Base-by-base conservation (phyloP, 1,140 invertebrate genomes). In the Tribolium madens region DNA sequence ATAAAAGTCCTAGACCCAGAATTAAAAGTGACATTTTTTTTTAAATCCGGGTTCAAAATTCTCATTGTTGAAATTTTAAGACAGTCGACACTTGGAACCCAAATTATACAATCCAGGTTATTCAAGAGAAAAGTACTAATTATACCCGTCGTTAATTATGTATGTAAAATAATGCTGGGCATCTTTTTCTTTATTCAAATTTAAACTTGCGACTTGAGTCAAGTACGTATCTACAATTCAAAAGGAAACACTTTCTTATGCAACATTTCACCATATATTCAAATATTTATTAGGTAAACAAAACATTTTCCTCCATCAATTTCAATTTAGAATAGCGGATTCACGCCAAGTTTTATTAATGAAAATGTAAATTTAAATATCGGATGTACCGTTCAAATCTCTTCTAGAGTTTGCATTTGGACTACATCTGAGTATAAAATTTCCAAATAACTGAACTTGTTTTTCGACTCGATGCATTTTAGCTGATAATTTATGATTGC, bases 301-400 rank as follows among this genome's bases (percentile, higher is more conserved):
- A 42, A 42, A 42, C n/a, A 42, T 42, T 42, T n/a, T 42, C n/a
- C 36, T n/a, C 9, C n/a, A 9, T 42, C 36, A 9, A 42, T n/a
- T 42, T 42, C 36, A 42, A 2, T 9, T 42, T 42, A 26, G 21
- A 26, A 26, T 26, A 26, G 1, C 21, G 21, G 21, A 26, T 26
- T 26, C 21, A 53, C 14, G 14, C 9, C 50, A 3, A 53, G 21
- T 26, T 57, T 57, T 57, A 57, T 57, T 57, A 57, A 57, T 57
- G 50, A 57, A 26, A 57, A 57, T 57, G 52, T 10, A 10, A 18
- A 57, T 21, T 17, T 7, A 57, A 12, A 42, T 10, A n/a, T 57
- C 18, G 7, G 52, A 52, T 42, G 6, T 57, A 57, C 52, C 52
- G 52, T 57, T 57, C 15, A 26, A 57, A 57, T 17, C n/a, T 57